Base-by-base conservation (phyloP, 2,888 invertebrate species). In the Lycia hirtaria region DNA sequence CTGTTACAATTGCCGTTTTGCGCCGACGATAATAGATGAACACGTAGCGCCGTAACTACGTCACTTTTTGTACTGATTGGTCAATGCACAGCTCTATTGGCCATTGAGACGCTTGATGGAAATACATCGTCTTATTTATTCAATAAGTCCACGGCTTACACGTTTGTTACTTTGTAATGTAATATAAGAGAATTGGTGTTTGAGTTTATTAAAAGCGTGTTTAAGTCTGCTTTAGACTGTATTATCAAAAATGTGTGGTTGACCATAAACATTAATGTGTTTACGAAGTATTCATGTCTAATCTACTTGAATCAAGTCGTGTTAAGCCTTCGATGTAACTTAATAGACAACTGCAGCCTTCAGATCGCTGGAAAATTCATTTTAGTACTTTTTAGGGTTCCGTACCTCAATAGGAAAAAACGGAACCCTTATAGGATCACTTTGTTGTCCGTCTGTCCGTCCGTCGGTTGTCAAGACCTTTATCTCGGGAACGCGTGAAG, bases 1-100 rank as follows among this genome's bases (percentile, higher is more conserved):
- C 59, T 33, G 47, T 47, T 51, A 59, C 59, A 53, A 54, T 52
- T 55, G 44, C 57, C 53, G 48, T 47, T 62, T 52, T 57, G 50
- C 53, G 38, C 56, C 61, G 50, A 59, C 56, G 49, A 49, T 53
- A 56, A 60, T 58, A 44, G 43, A 28, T 30, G 40, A 38, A 53
- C 57, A 60, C 59, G 53, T 51, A 17, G 28, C 49, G 32, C 24
- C 15, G n/a, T n/a, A n/a, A 14, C 12, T 55, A 58, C 56, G 50
- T 63, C 57, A 64, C 60, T 19, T 5, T 24, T n/a, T 17, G 19
- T 44, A 37, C 47, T 48, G 47, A 49, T 61, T 61, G 33, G 51
- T 10, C 7, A 22, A 45, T 26, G 35, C 47, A 26, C 33, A 40
- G 40, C 56, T 52, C 17, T 35, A 47, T 51, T 47, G 12, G 9